These are phyloP conservation scores for Urosaurus nigricauda DNA, from an alignment of 2,797 vertebrate genomes.

Conservation along the genomic window DNA sequence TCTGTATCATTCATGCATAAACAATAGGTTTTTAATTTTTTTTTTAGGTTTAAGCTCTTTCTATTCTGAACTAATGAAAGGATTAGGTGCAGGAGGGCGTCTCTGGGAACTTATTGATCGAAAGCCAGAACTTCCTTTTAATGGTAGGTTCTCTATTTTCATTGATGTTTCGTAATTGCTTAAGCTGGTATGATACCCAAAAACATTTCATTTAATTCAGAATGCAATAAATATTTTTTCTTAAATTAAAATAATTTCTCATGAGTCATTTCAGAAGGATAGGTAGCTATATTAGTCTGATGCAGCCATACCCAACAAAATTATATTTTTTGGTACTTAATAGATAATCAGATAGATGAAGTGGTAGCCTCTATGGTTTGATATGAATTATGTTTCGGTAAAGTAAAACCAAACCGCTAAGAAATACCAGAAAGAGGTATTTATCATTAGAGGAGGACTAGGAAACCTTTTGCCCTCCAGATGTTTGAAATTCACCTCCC, in stretches of 20 bases:
- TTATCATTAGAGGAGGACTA: background rate
- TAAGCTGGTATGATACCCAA: background rate
- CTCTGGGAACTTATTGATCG: slow-evolving; percentile 95
- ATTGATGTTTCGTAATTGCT: slow-evolving; percentile 12
- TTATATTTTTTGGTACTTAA: background rate
- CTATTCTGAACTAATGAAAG: slow-evolving; percentile 98
- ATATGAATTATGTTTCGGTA: background rate
- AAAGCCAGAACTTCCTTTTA: slow-evolving; percentile 88
- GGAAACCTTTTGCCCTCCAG: too few relatives aligned
- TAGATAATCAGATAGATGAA: background rate
- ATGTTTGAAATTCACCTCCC: too few relatives aligned
- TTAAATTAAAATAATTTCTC: background rate
- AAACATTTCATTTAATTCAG: background rate
- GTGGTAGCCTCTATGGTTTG: background rate
- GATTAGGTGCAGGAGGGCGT: slow-evolving; percentile 92
- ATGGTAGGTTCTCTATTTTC: slow-evolving; percentile 79
- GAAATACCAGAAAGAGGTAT: background rate
- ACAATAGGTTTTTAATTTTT: slow-evolving; percentile 3
- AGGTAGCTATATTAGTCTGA: background rate
- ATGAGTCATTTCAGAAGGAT: background rate
- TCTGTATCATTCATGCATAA: slow-evolving; percentile 41
- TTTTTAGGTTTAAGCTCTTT: slow-evolving; percentile 92
- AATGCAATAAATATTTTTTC: background rate
- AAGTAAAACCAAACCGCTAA: background rate
- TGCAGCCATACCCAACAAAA: background rate